Conservation (phyloP, 1,140 invertebrate genomes). For the Drosophila sturtevanti region DNA sequence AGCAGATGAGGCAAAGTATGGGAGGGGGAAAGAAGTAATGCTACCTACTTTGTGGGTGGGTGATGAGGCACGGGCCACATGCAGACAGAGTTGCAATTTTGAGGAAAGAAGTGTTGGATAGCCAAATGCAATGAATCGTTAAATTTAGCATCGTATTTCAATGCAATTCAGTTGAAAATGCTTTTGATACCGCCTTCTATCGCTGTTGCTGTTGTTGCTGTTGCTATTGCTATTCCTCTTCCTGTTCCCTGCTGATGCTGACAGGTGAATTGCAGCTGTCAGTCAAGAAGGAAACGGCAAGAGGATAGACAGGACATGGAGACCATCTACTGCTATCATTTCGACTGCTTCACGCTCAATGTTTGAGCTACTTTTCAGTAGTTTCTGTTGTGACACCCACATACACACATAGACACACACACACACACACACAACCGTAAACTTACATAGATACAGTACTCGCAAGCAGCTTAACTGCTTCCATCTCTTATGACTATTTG, state of each 20-base stretch:
- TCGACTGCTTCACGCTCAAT: slow-evolving; percentile 33
- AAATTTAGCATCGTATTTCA: slow-evolving; percentile 81
- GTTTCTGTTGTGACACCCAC: slow-evolving; percentile 48
- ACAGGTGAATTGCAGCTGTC: slow-evolving; percentile 79
- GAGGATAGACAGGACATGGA: slow-evolving; percentile 5
- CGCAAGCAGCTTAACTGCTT: slow-evolving; percentile 50
- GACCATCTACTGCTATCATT: slow-evolving; percentile 26
- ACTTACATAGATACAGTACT: slow-evolving; percentile 19
- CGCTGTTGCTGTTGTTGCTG: not conserved
- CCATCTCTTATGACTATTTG: slow-evolving; percentile 39
- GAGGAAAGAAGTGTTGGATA: slow-evolving; percentile 44
- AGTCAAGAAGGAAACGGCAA: slow-evolving; percentile 42
- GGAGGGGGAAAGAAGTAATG: not conserved
- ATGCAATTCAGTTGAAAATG: slow-evolving; percentile 70
- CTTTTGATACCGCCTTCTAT: slow-evolving; percentile 5
- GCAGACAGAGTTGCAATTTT: slow-evolving; percentile 73
- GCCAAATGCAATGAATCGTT: slow-evolving; percentile 78
- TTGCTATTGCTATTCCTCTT: slow-evolving; percentile 22
- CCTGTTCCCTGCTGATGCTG: slow-evolving; percentile 55
- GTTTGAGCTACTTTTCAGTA: slow-evolving; percentile 43
- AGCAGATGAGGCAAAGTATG: not conserved
- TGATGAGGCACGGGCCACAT: slow-evolving; percentile 10
- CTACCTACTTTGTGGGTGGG: not conserved
- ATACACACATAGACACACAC: slow-evolving; percentile 17
- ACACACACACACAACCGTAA: not conserved